A percentile compares a stretch with the other conserved stretches of the same genome.
phyloP scores from a whole-genome alignment of 2,113 vertebrate species.

The Boleophthalmus pectinirostris region DNA sequence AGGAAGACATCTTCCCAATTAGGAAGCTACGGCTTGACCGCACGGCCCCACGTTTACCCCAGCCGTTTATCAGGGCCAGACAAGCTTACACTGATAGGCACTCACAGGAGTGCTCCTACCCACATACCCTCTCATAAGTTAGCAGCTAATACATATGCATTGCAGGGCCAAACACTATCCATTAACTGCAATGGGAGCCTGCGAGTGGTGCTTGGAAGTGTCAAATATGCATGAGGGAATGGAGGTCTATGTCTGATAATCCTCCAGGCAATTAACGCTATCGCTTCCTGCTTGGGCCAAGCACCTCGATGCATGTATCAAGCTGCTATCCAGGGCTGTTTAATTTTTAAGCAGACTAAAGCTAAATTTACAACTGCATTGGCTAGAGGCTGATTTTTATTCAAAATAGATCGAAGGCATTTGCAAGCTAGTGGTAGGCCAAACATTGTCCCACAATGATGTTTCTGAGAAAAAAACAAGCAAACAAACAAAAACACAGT shows the following conservation, averaged over 20 bases:
- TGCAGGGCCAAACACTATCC: conserved; percentile 36
- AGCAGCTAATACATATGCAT: conserved; percentile 57
- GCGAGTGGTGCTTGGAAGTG: conserved; percentile 14
- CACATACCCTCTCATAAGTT: conserved; percentile 36
- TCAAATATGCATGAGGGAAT: conserved; percentile 68
- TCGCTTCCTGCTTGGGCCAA: conserved; percentile 37
- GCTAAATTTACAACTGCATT: conserved; percentile 35
- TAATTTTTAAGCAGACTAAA: conserved; percentile 47
- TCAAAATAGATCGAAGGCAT: conserved; percentile 36
- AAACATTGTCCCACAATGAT: conserved; percentile 36
- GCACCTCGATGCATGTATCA: conserved; percentile 42
- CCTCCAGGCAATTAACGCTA: conserved; percentile 60
- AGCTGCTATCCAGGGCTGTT: conserved; percentile 30
- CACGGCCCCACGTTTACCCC: conserved; percentile 15
- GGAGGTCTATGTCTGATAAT: conserved; percentile 50
- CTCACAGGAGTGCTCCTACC: conserved; percentile 1
- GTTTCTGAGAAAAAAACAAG: conserved; percentile 18
- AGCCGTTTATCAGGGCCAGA: conserved; percentile 35
- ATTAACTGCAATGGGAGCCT: conserved; percentile 44
- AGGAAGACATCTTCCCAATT: conserved; percentile 41
- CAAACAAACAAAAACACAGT: too few species aligned
- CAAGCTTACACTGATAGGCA: conserved; percentile 21
- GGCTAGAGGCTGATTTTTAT: conserved; percentile 42
- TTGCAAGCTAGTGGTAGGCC: conserved; percentile 24
- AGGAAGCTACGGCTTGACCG: conserved; percentile 33